Conservation (phyloP, 2,113 vertebrate genomes). For the Desmodus rotundus region DNA sequence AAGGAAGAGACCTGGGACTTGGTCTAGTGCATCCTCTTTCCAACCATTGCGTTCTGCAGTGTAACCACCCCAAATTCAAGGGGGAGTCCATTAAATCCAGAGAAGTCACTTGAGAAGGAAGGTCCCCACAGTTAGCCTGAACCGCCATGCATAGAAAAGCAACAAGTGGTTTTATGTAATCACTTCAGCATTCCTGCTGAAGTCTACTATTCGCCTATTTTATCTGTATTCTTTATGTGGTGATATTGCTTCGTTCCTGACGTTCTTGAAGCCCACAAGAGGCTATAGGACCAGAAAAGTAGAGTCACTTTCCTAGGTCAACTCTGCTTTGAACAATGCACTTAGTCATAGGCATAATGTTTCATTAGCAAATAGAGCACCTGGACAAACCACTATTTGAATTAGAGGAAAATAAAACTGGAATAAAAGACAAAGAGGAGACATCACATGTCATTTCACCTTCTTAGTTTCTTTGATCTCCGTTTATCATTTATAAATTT, state of each 20-base stretch:
- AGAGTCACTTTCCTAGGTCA: neutral
- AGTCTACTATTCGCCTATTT: neutral
- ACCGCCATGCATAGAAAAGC: neutral
- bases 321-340: neutral
- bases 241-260: neutral
- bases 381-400: neutral
- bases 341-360: neutral
- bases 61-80: neutral
- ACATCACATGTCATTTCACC: neutral
- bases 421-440: neutral
- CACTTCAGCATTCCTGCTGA: neutral
- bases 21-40: neutral
- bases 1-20: neutral
- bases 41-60: neutral
- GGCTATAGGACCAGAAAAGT: neutral
- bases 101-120: neutral
- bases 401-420: neutral
- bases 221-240: neutral
- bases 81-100: neutral
- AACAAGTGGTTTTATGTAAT: neutral
- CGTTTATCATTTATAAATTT: neutral
- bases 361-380: neutral
- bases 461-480: neutral
- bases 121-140: neutral
- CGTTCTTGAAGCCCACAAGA: neutral